Evolutionary conservation across 2,113 vertebrate genomes (phyloP), one percentile per base, ranked within the genome.

Genomic region (Sprattus sprattus): DNA sequence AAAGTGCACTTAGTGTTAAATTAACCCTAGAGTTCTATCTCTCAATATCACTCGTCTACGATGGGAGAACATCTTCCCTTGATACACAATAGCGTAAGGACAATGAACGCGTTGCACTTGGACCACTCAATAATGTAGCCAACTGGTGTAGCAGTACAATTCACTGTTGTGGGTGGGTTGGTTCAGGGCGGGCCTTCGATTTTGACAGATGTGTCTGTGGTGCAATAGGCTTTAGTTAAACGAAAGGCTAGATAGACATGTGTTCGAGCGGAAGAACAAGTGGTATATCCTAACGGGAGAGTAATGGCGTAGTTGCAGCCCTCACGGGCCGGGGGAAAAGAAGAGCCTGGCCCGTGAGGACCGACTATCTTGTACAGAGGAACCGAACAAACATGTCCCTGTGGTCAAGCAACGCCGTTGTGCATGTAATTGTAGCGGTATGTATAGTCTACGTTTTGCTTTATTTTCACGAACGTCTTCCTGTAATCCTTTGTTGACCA

Each of bases 141-240:
- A 2, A 32, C 7, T 28, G 28, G 32, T 78, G 10, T n/a, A 28
- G 64, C 6, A 39, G 39, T 39, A 39, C 39, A 78, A 13, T 78
- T 78, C 71, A 78, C 32, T 39, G 71, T 78, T 11, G 11, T 39
- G 32, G 71, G 32, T 44, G 71, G 71, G 71, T 3, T 13, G 71
- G 71, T 39, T 32, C 10, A 39, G 92, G 93, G 92, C 86, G 91
- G 92, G 86, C 11, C 49, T 71, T 52, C 10, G 0, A 2, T 67
- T 32, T 84, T 93, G 93, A 95, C 85, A 89, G 93, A 93, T 90
- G 89, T 46, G 0, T 57, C 25, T 8, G n/a, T 6, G 6, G 50
- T 20, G 0, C 91, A 87, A 85, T 85, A 52, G 16, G 45, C 45
- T 54, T 49, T 9, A 54, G 47, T 67, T 32, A 49, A 54, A 28